phyloP scores from a whole-genome alignment of 2,113 vertebrate genomes.

The Lycocorax pyrrhopterus region DNA sequence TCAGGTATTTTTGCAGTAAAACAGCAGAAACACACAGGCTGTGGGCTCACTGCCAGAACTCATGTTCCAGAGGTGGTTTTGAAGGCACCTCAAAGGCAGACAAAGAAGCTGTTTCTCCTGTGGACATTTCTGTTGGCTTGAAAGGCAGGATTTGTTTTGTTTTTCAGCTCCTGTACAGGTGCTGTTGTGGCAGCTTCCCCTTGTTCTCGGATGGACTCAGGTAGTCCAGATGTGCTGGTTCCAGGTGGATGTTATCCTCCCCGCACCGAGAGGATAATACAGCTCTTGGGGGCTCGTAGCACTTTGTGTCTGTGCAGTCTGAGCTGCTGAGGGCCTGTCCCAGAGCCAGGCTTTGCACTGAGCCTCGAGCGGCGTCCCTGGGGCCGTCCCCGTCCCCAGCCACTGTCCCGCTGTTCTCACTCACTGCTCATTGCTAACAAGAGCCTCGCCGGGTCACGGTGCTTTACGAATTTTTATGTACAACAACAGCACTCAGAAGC shows the following conservation, averaged over 20 bases:
- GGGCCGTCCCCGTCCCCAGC: neutral
- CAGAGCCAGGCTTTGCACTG: neutral
- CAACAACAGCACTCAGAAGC: neutral
- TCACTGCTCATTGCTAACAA: neutral
- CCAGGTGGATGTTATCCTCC: neutral
- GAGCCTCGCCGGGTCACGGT: neutral
- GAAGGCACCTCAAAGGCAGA: neutral
- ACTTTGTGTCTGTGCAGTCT: neutral
- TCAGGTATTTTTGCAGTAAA: neutral
- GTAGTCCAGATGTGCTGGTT: neutral
- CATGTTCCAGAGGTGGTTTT: neutral
- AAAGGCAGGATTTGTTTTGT: neutral
- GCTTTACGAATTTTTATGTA: neutral
- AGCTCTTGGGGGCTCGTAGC: neutral
- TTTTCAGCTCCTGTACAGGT: neutral
- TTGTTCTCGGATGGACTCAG: neutral
- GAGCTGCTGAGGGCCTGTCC: neutral
- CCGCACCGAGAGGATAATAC: accelerated
- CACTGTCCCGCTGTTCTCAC: neutral
- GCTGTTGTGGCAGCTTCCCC: neutral
- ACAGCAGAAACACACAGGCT: neutral
- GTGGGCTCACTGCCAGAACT: neutral
- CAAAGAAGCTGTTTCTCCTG: neutral
- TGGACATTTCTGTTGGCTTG: neutral
- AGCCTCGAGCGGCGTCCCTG: accelerated